phyloP scores from a whole-genome alignment of 2,888 invertebrate species.

The Pyrrhosoma nymphula region DNA sequence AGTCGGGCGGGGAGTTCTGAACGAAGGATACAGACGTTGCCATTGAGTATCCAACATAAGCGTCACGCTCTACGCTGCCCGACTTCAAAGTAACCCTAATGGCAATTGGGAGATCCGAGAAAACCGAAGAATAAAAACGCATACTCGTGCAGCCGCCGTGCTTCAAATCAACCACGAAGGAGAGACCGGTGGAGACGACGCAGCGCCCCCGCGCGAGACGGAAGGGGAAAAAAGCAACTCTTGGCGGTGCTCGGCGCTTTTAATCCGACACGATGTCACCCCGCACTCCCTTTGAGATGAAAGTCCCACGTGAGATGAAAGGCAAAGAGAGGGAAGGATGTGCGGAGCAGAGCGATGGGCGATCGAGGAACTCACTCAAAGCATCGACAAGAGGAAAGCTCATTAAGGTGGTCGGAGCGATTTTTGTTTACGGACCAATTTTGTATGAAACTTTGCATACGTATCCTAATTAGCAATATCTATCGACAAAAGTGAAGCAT shows the following conservation, averaged over 20 bases:
- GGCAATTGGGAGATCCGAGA: neutral
- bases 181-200: neutral
- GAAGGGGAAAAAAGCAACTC: neutral
- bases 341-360: neutral
- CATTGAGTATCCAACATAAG: neutral
- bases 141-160: neutral
- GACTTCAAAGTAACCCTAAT: neutral
- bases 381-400: too few relatives aligned
- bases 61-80: neutral
- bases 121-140: neutral
- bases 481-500: too few relatives aligned
- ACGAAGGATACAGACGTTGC: neutral
- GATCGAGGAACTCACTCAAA: neutral
- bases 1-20: neutral
- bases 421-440: too few relatives aligned
- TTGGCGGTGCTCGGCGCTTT: neutral
- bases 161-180: neutral
- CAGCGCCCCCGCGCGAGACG: neutral
- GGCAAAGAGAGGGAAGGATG: neutral
- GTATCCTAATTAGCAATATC: too few relatives aligned
- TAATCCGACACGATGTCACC: neutral
- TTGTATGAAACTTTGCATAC: too few relatives aligned
- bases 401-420: too few relatives aligned
- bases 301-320: conserved; percentile 5
- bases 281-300: too few relatives aligned